Evolutionary conservation across 2,113 vertebrate species (phyloP).

Genomic region (Pristiophorus japonicus): DNA sequence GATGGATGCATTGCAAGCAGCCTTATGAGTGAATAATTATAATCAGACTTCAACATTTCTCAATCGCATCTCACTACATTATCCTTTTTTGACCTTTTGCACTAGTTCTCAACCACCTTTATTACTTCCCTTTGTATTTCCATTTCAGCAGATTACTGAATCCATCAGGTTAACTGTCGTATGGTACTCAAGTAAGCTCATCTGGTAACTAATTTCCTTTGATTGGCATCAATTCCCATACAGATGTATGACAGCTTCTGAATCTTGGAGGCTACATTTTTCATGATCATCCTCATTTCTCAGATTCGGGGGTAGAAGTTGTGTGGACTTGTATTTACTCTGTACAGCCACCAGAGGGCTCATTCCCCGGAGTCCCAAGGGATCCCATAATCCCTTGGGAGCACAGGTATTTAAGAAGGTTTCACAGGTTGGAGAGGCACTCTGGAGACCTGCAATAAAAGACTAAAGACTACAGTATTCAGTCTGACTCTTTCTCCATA

Average conservation of each 20-base stretch:
- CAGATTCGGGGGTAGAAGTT: neutral
- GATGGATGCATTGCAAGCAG: neutral
- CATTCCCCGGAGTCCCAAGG: too few species aligned
- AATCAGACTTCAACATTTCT: neutral
- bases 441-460: too few species aligned
- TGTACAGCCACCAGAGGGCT: too few species aligned
- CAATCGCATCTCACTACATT: neutral
- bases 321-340: too few species aligned
- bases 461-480: too few species aligned
- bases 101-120: neutral
- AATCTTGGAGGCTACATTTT: neutral
- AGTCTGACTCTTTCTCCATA: too few species aligned
- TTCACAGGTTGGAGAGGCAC: too few species aligned
- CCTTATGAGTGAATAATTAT: constrained; percentile 18
- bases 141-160: constrained; percentile 22
- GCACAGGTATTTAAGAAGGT: too few species aligned
- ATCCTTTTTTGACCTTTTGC: neutral
- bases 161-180: neutral
- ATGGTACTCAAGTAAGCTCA: constrained; percentile 2
- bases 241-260: neutral
- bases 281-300: neutral
- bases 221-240: neutral
- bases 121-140: constrained; percentile 14
- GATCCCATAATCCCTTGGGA: too few species aligned
- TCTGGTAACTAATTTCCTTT: constrained; percentile 3